Evolutionary conservation across 2,797 vertebrate species (phyloP).

Genomic region (Spatula versicolor): DNA sequence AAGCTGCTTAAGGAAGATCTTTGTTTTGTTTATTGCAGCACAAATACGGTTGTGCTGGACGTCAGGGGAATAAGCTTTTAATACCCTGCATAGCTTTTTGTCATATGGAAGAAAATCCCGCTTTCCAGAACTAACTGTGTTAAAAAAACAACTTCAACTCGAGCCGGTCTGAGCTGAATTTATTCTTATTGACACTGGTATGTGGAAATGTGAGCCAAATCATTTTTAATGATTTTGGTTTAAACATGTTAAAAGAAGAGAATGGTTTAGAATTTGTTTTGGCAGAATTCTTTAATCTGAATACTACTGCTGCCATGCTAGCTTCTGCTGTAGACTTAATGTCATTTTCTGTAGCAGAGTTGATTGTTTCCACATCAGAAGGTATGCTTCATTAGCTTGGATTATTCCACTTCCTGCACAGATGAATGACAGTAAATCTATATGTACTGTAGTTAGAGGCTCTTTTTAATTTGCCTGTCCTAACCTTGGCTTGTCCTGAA

Average conservation of each 20-base stretch:
- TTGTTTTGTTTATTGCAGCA: conserved; percentile 39
- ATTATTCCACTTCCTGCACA: conserved; percentile 51
- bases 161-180: neutral
- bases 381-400: conserved; percentile 60
- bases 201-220: conserved; percentile 25
- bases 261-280: conserved; percentile 53
- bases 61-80: conserved; percentile 22
- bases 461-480: conserved; percentile 36
- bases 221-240: conserved; percentile 34
- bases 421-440: conserved; percentile 30
- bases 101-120: neutral
- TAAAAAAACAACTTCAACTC: neutral
- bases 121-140: neutral
- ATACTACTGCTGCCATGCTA: conserved; percentile 37
- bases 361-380: conserved; percentile 45
- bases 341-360: conserved; percentile 25
- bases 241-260: conserved; percentile 25
- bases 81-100: neutral
- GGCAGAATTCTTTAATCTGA: conserved; percentile 58
- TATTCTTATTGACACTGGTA: neutral
- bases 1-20: conserved; percentile 2
- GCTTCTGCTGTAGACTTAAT: conserved; percentile 37
- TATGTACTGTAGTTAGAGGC: conserved; percentile 1
- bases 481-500: conserved; percentile 27
- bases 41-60: neutral